Evolutionary conservation across 2,113 vertebrate genomes (phyloP), one percentile per base, ranked within the genome.

Genomic region (Dipodomys ordii): DNA sequence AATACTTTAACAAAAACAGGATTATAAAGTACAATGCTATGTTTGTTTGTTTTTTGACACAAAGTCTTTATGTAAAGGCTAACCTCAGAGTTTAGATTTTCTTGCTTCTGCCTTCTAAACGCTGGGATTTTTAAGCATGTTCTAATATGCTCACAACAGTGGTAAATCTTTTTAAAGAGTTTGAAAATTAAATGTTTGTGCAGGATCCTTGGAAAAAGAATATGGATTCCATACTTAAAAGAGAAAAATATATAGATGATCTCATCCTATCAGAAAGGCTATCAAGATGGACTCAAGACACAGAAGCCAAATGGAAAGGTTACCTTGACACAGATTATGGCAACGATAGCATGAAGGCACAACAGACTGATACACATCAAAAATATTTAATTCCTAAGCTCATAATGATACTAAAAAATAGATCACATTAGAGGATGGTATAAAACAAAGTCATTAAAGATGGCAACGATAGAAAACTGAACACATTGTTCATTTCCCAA

Each of bases 131-230:
- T 64, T 25, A 64, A 22, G 62, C 23, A 64, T 64, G 22, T 64
- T 20, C 62, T 22, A 64, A 20, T 25, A 64, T 64, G 23, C 62
- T 64, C 9, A 64, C 4, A 23, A 67, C 0, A 46, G 27, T 22
- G 8, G 22, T 67, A 68, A 49, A 60, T 12, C 69, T 79, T 53
- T 71, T 57, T 87, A 85, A 93, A 88, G 53, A 78, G 62, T 82
- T 91, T 53, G 64, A 88, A 86, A 91, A 68, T 82, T 68, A 93
- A 96, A 88, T 84, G 83, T 25, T 53, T 80, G 28, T 32, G 83
- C 7, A 27, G n/a, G 67, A 19, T 65, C 30, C 72, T 65, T 49
- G 25, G n/a, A 57, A 87, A 65, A 90, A 65, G 22, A 64, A 25
- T 23, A 49, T 19, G 64, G 28, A 96, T 77, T 46, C n/a, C 32